These are phyloP conservation scores for Epistrophe eligans DNA, from an alignment of 2,888 invertebrate species.

Conservation along the genomic window DNA sequence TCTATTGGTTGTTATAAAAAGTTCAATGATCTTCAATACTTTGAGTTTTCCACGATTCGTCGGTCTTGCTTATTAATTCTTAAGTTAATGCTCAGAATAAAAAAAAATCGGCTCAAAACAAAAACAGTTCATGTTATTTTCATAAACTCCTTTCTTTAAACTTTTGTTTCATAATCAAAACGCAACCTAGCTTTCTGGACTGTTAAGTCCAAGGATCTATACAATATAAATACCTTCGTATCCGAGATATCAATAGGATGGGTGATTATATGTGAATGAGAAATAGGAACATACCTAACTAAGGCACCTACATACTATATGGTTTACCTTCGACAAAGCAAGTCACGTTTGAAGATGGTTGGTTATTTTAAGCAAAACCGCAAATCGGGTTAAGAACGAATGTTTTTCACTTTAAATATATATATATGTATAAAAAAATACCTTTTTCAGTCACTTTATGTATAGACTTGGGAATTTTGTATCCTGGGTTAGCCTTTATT, in stretches of 20 bases:
- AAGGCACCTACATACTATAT: not conserved
- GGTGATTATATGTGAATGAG: not conserved
- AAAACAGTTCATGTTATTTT: no score
- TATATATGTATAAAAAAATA: not conserved
- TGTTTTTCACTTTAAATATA: conserved; percentile 26
- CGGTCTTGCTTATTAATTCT: no score
- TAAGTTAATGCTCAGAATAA: no score
- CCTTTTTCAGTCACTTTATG: conserved; percentile 12
- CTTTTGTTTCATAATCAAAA: not conserved
- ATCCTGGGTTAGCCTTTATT: not conserved
- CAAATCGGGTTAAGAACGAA: conserved; percentile 45
- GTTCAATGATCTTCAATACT: no score
- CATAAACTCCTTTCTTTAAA: not conserved
- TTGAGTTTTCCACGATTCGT: no score
- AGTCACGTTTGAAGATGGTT: conserved; percentile 44
- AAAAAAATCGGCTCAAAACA: no score
- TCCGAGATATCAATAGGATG: not conserved
- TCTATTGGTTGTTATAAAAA: no score
- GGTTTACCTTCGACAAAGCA: conserved; percentile 22
- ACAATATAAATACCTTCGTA: conserved; percentile 6
- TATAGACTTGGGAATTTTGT: not conserved
- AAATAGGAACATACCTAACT: no score
- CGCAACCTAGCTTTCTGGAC: not conserved
- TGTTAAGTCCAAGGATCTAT: not conserved
- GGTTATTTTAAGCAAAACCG: conserved; percentile 42